Evolutionary conservation across 1,140 invertebrate genomes (phyloP).

Genomic region (Anadara kagoshimensis): DNA sequence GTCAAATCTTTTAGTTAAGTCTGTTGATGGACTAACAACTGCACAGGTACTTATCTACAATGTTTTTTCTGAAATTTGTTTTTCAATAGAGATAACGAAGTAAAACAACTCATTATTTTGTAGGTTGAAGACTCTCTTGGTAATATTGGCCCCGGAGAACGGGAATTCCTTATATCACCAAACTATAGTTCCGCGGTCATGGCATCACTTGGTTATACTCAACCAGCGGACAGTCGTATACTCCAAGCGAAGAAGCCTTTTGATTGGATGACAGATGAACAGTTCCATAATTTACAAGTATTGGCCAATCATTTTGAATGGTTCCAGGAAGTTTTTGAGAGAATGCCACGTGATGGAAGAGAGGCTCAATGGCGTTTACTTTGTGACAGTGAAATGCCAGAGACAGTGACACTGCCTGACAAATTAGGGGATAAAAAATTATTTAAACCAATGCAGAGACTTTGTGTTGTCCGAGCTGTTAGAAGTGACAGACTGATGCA

Average conservation of each 20-base stretch:
- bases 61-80: too few relatives aligned
- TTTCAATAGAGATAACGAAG: too few relatives aligned
- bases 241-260: slow-evolving; percentile 72
- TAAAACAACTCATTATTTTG: background rate
- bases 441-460: slow-evolving; percentile 68
- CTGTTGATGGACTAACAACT: too few relatives aligned
- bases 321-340: slow-evolving; percentile 70
- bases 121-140: slow-evolving; percentile 69
- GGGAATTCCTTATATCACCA: slow-evolving; percentile 72
- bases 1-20: too few relatives aligned
- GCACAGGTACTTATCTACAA: too few relatives aligned
- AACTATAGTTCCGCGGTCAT: slow-evolving; percentile 68
- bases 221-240: slow-evolving; percentile 58
- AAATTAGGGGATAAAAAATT: slow-evolving; percentile 66
- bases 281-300: slow-evolving; percentile 72
- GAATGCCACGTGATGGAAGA: slow-evolving; percentile 71
- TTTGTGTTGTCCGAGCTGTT: slow-evolving; percentile 70
- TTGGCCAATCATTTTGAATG: slow-evolving; percentile 64
- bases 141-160: slow-evolving; percentile 65
- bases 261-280: slow-evolving; percentile 75
- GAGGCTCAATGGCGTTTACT: slow-evolving; percentile 73
- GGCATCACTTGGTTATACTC: slow-evolving; percentile 57
- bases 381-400: slow-evolving; percentile 63
- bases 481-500: slow-evolving; percentile 70
- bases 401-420: slow-evolving; percentile 68